These are phyloP conservation scores for Syngnathus scovelli DNA, from an alignment of 2,113 vertebrate genomes.

Conservation along the genomic window DNA sequence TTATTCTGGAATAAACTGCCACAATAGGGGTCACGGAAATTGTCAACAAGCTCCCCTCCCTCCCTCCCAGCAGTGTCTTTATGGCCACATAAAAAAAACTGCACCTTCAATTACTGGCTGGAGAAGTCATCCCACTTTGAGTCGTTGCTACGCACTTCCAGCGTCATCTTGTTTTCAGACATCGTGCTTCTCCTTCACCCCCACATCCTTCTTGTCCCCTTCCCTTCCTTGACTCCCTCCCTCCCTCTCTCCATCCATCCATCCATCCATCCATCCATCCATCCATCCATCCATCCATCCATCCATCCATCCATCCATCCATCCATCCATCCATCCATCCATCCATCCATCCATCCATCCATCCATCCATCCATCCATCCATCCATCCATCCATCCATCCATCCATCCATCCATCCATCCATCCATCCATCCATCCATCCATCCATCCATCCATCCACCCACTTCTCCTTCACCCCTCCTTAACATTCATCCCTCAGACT, in stretches of 20 bases:
- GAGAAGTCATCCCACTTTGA: conserved; percentile 42
- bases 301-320: too few species aligned
- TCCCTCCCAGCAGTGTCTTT: conserved; percentile 51
- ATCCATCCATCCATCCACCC: conserved; percentile 27
- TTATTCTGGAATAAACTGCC: conserved; percentile 51
- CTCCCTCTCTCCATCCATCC: too few species aligned
- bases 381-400: conserved; percentile 20
- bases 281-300: conserved; percentile 39
- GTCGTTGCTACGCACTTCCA: conserved; percentile 26
- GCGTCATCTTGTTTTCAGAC: conserved; percentile 11
- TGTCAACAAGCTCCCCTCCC: conserved; percentile 41
- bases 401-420: conserved; percentile 29
- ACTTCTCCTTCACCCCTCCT: conserved; percentile 67
- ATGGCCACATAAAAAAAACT: conserved; percentile 62
- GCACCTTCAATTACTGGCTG: conserved; percentile 66
- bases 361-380: conserved; percentile 35
- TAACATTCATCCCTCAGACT: conserved; percentile 57
- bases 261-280: background rate
- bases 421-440: conserved; percentile 30
- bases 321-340: conserved; percentile 21
- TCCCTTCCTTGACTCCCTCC: conserved; percentile 31
- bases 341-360: conserved; percentile 29
- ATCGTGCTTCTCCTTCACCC: conserved; percentile 49
- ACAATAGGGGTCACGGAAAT: conserved; percentile 58
- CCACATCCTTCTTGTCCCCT: conserved; percentile 44